phyloP scores from a whole-genome alignment of 2,113 vertebrate species.

The Diglossa brunneiventris region DNA sequence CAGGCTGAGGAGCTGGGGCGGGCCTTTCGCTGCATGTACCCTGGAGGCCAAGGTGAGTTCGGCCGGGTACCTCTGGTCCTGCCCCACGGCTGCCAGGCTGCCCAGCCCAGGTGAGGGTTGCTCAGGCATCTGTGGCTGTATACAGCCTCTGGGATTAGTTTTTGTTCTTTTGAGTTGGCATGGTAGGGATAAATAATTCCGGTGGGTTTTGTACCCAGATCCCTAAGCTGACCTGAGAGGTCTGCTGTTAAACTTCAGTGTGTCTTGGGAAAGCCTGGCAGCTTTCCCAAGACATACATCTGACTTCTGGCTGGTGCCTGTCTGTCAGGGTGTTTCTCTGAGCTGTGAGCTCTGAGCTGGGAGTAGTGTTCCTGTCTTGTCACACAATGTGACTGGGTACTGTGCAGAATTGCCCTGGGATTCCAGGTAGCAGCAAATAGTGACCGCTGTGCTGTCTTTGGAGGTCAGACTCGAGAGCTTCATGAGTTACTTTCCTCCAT shows the following conservation, averaged over 20 bases:
- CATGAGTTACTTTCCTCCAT: background rate
- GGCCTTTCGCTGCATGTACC: conserved; percentile 98
- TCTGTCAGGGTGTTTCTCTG: background rate
- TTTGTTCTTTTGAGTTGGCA: background rate
- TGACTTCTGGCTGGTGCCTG: background rate
- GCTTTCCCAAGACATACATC: background rate
- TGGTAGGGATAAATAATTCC: background rate
- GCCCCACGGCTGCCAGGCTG: background rate
- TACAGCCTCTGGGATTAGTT: background rate
- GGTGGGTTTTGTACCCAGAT: background rate
- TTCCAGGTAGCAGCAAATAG: background rate
- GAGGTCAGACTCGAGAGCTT: background rate
- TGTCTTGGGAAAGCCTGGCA: background rate
- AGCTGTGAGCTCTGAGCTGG: background rate
- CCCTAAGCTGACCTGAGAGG: background rate
- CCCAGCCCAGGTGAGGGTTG: background rate
- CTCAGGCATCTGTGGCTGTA: background rate
- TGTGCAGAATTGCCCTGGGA: background rate
- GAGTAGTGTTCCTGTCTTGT: background rate
- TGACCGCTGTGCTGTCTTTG: background rate
- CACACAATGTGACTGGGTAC: background rate
- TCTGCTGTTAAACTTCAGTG: background rate
- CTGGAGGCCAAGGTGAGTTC: conserved; percentile 91
- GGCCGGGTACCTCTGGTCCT: fast-evolving
- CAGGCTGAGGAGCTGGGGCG: conserved; percentile 95